Percentiles rank a stretch among this genome's conserved stretches.
Conservation (phyloP, 2,113 vertebrate genomes). For the Athene noctua region DNA sequence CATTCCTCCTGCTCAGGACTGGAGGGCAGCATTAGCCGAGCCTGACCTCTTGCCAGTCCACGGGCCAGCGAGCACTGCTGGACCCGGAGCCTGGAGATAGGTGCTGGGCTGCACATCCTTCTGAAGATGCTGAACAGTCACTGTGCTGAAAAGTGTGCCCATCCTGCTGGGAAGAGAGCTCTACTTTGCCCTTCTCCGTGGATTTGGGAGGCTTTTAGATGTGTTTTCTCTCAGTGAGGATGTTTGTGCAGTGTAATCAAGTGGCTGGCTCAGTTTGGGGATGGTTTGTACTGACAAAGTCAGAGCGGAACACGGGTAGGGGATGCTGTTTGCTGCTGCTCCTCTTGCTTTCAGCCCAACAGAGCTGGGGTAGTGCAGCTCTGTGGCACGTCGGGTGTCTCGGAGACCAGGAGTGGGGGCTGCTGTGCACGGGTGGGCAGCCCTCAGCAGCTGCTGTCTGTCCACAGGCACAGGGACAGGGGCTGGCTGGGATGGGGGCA, state of each 20-base stretch:
- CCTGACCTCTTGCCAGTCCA: not conserved
- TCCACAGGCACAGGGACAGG: not conserved
- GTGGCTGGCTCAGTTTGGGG: not conserved
- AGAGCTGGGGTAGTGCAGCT: not conserved
- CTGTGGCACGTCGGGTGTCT: fast-evolving
- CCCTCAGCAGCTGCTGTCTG: not conserved
- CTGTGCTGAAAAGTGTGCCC: not conserved
- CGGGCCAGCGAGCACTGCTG: fast-evolving
- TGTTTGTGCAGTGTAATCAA: not conserved
- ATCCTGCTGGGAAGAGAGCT: not conserved
- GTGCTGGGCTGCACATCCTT: not conserved
- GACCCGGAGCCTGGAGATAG: not conserved
- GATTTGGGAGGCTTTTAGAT: not conserved
- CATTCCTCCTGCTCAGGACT: not conserved
- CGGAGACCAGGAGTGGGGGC: not conserved
- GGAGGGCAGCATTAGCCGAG: not conserved
- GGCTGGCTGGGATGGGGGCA: not conserved
- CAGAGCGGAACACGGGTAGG: not conserved
- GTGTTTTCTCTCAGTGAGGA: not conserved
- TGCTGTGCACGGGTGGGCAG: not conserved
- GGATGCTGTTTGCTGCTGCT: not conserved
- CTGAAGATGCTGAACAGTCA: not conserved
- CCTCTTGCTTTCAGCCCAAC: not conserved
- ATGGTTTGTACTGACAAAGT: not conserved
- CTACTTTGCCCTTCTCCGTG: not conserved